Evolutionary conservation across 2,888 invertebrate genomes (phyloP), one percentile per base, ranked within the genome.

Genomic region (Anthophora plumipes): DNA sequence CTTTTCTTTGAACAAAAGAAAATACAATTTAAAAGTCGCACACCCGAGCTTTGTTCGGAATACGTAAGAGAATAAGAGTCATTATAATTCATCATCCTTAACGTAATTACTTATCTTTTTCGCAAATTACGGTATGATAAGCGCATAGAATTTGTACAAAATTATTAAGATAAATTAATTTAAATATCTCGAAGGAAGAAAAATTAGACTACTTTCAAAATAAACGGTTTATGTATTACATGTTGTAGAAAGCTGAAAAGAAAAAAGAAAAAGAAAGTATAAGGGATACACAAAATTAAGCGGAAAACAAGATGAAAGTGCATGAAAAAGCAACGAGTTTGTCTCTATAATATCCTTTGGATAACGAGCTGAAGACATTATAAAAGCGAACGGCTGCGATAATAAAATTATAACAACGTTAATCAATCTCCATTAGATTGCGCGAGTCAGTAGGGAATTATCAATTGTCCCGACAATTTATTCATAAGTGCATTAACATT

Each of bases 401-500:
- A 31, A 59, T 48, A 48, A 31, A 66, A 52, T 70, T 59, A 46
- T 41, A 39, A 25, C 41, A n/a, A n/a, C n/a, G 31, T 39, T 64
- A 25, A 67, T 54, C 71, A 63, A 46, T 54, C 48, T 63, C 50
- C 20, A 20, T 66, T 68, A 52, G 63, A 67, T 64, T 12, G 14
- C 20, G 6, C 57, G 57, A 20, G 43, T 57, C 22, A 48, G 31
- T 48, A n/a, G 37, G 37, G 31, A 61, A 75, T 59, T 59, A 64
- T 72, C 46, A 76, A 69, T 52, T 54, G 43, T 55, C 39, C 48
- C 31, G 20, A 64, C 57, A 61, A 80, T 71, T 80, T 80, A 82
- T 82, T 68, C 72, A 68, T 60, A 76, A 64, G 39, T 59, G 67
- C 52, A 68, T 77, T 68, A 71, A 69, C 68, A 59, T 76, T 72